Conservation (phyloP, 2,888 invertebrate species). For the Mycalesis mineus region DNA sequence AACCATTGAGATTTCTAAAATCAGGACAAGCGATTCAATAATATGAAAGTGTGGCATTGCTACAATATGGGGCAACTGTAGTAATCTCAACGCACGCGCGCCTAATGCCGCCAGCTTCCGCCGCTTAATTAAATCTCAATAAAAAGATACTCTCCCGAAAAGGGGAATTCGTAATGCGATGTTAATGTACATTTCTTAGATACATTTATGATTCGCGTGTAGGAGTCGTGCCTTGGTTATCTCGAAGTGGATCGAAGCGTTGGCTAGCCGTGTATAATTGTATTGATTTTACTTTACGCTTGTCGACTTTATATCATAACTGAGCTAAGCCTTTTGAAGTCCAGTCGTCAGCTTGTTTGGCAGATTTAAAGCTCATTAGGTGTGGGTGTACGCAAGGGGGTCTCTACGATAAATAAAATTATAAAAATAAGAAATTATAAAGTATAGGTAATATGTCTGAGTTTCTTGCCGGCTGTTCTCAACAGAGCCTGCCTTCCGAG, state of each 20-base stretch:
- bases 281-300: background rate
- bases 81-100: slow-evolving; percentile 55
- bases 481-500: too few species aligned
- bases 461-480: too few species aligned
- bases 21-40: background rate
- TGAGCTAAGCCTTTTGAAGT: background rate
- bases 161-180: slow-evolving; percentile 43
- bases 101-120: slow-evolving; percentile 46
- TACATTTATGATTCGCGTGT: slow-evolving; percentile 6
- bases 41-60: slow-evolving; percentile 1
- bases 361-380: too few species aligned
- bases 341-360: too few species aligned
- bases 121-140: slow-evolving; percentile 69
- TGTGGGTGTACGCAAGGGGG: too few species aligned
- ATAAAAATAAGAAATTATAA: too few species aligned
- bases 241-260: background rate
- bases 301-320: background rate
- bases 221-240: slow-evolving; percentile 4
- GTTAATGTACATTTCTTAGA: slow-evolving; percentile 23
- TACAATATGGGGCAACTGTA: slow-evolving; percentile 14
- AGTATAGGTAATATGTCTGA: too few species aligned
- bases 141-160: slow-evolving; percentile 44
- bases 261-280: background rate
- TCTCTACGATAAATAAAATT: too few species aligned
- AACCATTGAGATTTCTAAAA: background rate